Evolutionary conservation across 2,113 vertebrate species (phyloP).

Genomic region (Motacilla tschutschensis): DNA sequence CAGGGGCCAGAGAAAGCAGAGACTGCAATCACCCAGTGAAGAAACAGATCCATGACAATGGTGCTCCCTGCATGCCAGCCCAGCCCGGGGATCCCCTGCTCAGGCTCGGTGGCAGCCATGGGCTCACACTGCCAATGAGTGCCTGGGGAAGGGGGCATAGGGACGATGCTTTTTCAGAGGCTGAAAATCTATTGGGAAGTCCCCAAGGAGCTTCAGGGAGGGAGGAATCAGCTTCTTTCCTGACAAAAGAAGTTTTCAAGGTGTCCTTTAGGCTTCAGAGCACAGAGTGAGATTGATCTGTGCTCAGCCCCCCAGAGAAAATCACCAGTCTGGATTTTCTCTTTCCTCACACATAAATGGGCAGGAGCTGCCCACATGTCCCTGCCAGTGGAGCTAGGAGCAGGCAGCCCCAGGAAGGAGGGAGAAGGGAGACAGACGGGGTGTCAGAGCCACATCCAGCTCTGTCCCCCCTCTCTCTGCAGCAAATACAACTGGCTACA

Average conservation of each 20-base stretch:
- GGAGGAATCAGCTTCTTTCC: conserved; percentile 35
- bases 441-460: neutral
- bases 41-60: neutral
- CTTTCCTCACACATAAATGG: conserved; percentile 37
- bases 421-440: neutral
- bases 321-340: conserved; percentile 42
- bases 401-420: neutral
- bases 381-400: neutral
- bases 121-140: rapidly evolving
- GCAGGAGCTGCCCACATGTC: conserved; percentile 10
- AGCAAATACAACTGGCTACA: neutral
- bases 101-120: rapidly evolving
- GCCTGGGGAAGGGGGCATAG: neutral
- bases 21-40: rapidly evolving
- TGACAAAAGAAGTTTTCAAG: conserved; percentile 63
- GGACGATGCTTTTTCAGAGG: neutral
- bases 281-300: conserved; percentile 51
- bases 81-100: rapidly evolving
- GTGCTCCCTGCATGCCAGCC: neutral
- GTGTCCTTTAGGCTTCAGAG: conserved; percentile 68
- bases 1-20: neutral
- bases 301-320: conserved; percentile 55
- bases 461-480: neutral
- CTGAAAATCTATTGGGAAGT: conserved; percentile 14
- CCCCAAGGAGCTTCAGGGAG: neutral